phyloP scores from a whole-genome alignment of 2,888 invertebrate genomes.

The Graphium colonna region DNA sequence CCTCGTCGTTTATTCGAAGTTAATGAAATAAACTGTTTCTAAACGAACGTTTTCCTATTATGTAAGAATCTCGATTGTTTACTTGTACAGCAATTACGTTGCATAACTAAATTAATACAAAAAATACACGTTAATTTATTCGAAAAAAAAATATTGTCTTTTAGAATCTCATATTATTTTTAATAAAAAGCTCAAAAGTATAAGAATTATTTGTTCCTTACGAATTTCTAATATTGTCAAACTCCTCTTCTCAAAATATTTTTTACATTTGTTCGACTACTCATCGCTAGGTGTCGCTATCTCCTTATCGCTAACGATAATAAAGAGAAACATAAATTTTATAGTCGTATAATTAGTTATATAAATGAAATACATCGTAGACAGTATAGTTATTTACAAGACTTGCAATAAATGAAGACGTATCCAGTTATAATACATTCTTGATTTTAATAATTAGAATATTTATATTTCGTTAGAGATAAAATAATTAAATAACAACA shows the following conservation, averaged over 20 bases:
- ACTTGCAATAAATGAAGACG: too few species aligned
- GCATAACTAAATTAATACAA: not conserved
- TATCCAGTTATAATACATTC: too few species aligned
- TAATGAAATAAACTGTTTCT: slow-evolving; percentile 1
- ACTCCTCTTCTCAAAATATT: too few species aligned
- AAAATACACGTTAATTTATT: not conserved
- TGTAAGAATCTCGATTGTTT: not conserved
- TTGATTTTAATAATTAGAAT: too few species aligned
- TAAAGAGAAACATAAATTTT: too few species aligned
- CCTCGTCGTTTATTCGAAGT: not conserved
- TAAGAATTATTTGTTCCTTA: not conserved
- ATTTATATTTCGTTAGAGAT: too few species aligned
- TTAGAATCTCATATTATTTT: not conserved
- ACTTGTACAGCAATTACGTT: not conserved
- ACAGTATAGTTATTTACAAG: too few species aligned
- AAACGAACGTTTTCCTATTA: not conserved
- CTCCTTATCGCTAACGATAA: not conserved
- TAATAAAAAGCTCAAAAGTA: not conserved
- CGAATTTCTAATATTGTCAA: too few species aligned
- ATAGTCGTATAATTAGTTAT: too few species aligned
- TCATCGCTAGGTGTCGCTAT: slow-evolving; percentile 57
- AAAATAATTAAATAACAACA: too few species aligned
- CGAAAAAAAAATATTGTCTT: not conserved
- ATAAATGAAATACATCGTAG: too few species aligned
- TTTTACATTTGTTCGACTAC: slow-evolving; percentile 38